Conservation (phyloP, 1,140 invertebrate species). For the Coelopa frigida region DNA sequence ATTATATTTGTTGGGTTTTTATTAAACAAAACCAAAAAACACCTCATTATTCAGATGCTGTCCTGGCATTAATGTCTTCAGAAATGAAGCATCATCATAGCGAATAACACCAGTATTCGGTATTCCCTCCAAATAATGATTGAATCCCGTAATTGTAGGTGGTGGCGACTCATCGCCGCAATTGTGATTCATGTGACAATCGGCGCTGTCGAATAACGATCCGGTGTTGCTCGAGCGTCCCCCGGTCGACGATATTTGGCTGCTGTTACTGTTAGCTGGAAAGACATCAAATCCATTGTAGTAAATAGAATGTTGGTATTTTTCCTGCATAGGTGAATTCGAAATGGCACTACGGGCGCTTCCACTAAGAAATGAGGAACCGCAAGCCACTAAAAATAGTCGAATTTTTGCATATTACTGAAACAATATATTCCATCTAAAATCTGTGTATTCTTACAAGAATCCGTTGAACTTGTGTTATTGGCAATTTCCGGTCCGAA, state of each 20-base stretch:
- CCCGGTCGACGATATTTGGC: conserved; percentile 1
- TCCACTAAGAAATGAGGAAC: too few species aligned
- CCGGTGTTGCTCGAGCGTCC: conserved; percentile 5
- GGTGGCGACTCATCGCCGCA: conserved; percentile 42
- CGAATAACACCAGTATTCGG: conserved; percentile 40
- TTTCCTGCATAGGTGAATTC: conserved; percentile 38
- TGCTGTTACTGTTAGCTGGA: conserved; percentile 9
- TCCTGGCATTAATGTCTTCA: conserved; percentile 49
- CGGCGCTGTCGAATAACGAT: not conserved
- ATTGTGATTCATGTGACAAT: conserved; percentile 8
- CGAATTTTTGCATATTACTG: too few species aligned
- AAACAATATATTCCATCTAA: too few species aligned
- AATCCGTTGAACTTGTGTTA: too few species aligned
- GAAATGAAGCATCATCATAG: conserved; percentile 47
- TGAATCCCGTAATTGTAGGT: conserved; percentile 41
- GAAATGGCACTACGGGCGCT: too few species aligned
- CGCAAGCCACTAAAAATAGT: too few species aligned
- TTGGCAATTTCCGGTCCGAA: too few species aligned
- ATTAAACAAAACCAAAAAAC: not conserved
- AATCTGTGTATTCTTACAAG: too few species aligned
- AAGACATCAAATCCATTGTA: conserved; percentile 41
- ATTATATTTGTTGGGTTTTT: not conserved
- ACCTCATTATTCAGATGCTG: conserved; percentile 52
- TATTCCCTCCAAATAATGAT: conserved; percentile 41
- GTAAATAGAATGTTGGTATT: conserved; percentile 40